A percentile compares a stretch with the other conserved stretches of the same genome.
Evolutionary conservation across 2,888 invertebrate species (phyloP).

Genomic region (Idaea aversata): DNA sequence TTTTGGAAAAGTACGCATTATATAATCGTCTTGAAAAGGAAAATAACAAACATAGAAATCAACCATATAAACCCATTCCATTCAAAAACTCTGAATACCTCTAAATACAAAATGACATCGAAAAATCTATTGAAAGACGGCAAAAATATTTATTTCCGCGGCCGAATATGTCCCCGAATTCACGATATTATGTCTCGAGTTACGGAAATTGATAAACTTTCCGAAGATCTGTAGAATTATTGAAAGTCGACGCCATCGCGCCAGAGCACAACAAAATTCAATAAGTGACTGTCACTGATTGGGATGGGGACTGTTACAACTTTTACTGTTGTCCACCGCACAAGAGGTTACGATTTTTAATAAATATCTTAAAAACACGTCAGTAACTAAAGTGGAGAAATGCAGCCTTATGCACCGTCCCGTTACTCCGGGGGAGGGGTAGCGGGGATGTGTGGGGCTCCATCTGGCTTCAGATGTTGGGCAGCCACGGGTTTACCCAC

Average conservation of each 20-base stretch:
- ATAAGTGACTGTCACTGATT: slow-evolving; percentile 78
- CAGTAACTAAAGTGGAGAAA: too few species aligned
- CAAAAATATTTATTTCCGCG: not conserved
- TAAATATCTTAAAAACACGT: slow-evolving; percentile 4
- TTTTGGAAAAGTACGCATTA: too few species aligned
- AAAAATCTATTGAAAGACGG: slow-evolving; percentile 2
- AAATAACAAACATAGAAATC: not conserved
- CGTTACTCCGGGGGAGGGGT: too few species aligned
- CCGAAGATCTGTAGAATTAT: slow-evolving; percentile 68
- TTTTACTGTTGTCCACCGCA: slow-evolving; percentile 1
- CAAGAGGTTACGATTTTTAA: slow-evolving; percentile 5
- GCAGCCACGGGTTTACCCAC: too few species aligned
- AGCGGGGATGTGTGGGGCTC: too few species aligned
- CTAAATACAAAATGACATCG: slow-evolving; percentile 10
- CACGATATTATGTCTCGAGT: slow-evolving; percentile 60
- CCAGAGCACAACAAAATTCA: slow-evolving; percentile 75
- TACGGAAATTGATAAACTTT: slow-evolving; percentile 78
- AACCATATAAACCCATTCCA: slow-evolving; percentile 3
- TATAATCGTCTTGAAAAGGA: not conserved
- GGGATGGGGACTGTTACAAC: slow-evolving; percentile 41
- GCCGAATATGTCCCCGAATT: slow-evolving; percentile 26
- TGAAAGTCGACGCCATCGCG: slow-evolving; percentile 56
- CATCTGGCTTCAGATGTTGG: too few species aligned
- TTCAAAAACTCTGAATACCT: slow-evolving; percentile 12
- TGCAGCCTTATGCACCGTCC: too few species aligned